Conservation (phyloP, 2,113 vertebrate species). For the Proterorhinus semilunaris region DNA sequence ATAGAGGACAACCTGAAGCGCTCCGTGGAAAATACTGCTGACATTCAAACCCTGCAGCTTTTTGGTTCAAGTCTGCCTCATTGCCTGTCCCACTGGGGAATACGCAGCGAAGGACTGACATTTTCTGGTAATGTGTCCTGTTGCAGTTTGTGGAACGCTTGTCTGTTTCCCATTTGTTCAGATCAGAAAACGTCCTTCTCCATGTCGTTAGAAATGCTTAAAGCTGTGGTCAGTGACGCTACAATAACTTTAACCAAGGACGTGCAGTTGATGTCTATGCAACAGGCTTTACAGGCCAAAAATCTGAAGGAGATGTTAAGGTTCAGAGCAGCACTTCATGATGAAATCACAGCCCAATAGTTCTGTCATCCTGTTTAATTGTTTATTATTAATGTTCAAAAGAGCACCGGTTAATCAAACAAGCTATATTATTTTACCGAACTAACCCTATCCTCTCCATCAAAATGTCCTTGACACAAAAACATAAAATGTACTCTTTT, state of each 20-base stretch:
- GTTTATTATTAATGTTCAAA: too few species aligned
- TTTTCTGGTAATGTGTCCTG: slow-evolving; percentile 73
- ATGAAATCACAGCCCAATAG: slow-evolving; percentile 68
- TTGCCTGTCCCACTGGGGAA: slow-evolving; percentile 79
- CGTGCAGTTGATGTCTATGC: slow-evolving; percentile 79
- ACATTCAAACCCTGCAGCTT: slow-evolving; percentile 67
- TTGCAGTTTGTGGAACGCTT: slow-evolving; percentile 84
- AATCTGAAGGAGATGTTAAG: slow-evolving; percentile 85
- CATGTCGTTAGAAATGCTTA: slow-evolving; percentile 80
- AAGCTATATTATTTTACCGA: too few species aligned
- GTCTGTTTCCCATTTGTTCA: slow-evolving; percentile 85
- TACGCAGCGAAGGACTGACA: slow-evolving; percentile 67
- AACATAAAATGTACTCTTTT: too few species aligned
- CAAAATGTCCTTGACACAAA: too few species aligned
- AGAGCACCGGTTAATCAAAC: too few species aligned
- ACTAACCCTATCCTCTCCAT: too few species aligned
- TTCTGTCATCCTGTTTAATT: not conserved
- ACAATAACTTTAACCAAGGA: slow-evolving; percentile 52
- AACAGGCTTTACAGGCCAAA: slow-evolving; percentile 84
- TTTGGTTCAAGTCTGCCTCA: slow-evolving; percentile 74
- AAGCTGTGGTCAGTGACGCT: slow-evolving; percentile 62
- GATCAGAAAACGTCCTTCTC: slow-evolving; percentile 76
- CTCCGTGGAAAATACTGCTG: slow-evolving; percentile 61
- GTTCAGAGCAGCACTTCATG: slow-evolving; percentile 80
- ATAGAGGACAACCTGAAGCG: slow-evolving; percentile 83